phyloP scores from a whole-genome alignment of 2,113 vertebrate species.

The Pyxicephalus adspersus region DNA sequence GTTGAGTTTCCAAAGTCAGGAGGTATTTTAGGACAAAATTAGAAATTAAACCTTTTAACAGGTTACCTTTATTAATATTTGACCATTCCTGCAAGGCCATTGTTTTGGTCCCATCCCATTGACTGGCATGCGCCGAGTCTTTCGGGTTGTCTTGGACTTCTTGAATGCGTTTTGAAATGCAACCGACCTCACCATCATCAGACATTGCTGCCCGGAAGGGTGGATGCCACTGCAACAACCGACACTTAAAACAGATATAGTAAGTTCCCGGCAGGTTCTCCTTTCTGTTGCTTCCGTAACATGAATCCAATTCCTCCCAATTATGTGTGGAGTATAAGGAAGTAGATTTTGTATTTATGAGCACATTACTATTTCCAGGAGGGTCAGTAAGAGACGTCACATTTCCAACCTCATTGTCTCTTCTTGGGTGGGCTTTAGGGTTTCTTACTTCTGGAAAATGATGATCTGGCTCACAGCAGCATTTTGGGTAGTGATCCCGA shows the following conservation, averaged over 20 bases:
- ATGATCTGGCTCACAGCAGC: slow-evolving; percentile 59
- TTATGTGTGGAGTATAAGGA: slow-evolving; percentile 31
- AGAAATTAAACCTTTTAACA: slow-evolving; percentile 45
- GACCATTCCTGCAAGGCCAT: slow-evolving; percentile 24
- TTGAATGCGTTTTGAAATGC: slow-evolving; percentile 51
- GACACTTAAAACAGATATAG: slow-evolving; percentile 60
- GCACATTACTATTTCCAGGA: slow-evolving; percentile 58
- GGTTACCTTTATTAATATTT: slow-evolving; percentile 60
- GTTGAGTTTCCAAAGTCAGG: too few relatives aligned
- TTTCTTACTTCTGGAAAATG: slow-evolving; percentile 56
- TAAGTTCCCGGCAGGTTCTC: slow-evolving; percentile 42
- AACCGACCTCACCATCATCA: slow-evolving; percentile 51
- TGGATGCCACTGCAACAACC: slow-evolving; percentile 56
- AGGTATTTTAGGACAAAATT: slow-evolving; percentile 3
- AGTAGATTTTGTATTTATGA: slow-evolving; percentile 59
- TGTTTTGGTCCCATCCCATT: slow-evolving; percentile 51
- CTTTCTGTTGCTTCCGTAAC: slow-evolving; percentile 48
- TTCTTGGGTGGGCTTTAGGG: slow-evolving; percentile 61
- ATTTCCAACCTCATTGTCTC: neutral
- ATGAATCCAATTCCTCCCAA: slow-evolving; percentile 48
- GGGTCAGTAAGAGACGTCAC: slow-evolving; percentile 60
- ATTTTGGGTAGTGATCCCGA: slow-evolving; percentile 60
- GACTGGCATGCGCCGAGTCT: slow-evolving; percentile 40
- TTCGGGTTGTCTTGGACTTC: slow-evolving; percentile 52
- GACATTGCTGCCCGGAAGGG: slow-evolving; percentile 22